Conservation (phyloP, 2,797 vertebrate genomes). For the Dermochelys coriacea region DNA sequence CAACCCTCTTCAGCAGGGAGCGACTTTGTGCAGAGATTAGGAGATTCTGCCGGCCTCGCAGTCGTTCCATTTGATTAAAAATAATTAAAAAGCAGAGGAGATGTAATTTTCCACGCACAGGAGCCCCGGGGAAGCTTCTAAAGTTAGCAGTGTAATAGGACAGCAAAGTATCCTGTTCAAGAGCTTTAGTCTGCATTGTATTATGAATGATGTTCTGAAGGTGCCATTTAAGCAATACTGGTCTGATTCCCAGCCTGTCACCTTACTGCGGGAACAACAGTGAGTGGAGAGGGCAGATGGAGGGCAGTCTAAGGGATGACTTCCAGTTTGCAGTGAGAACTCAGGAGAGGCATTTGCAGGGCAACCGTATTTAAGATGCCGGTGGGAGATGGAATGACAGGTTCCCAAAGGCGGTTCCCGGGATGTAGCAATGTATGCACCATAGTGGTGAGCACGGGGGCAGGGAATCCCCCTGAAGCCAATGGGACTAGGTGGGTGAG, state of each 20-base stretch:
- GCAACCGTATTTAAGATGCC: not conserved
- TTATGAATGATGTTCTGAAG: not conserved
- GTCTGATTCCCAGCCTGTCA: no score
- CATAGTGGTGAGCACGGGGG: no score
- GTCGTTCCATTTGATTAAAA: not conserved
- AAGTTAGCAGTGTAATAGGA: not conserved
- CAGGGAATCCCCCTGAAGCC: not conserved
- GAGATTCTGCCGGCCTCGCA: rapidly evolving
- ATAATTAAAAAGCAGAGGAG: not conserved
- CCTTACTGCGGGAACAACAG: not conserved
- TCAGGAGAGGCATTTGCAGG: not conserved
- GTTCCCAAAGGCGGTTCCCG: not conserved
- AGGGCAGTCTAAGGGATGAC: not conserved
- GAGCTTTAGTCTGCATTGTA: rapidly evolving
- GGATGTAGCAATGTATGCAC: not conserved
- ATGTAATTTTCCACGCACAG: not conserved
- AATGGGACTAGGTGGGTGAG: not conserved
- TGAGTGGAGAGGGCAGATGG: not conserved
- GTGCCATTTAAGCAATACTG: not conserved
- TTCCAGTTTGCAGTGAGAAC: not conserved
- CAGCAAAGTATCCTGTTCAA: rapidly evolving
- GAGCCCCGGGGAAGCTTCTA: not conserved
- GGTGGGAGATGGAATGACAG: not conserved
- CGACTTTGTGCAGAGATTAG: not conserved
- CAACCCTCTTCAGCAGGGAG: not conserved